Evolutionary conservation across 2,888 invertebrate species (phyloP).

Genomic region (Cheilosia grossa): DNA sequence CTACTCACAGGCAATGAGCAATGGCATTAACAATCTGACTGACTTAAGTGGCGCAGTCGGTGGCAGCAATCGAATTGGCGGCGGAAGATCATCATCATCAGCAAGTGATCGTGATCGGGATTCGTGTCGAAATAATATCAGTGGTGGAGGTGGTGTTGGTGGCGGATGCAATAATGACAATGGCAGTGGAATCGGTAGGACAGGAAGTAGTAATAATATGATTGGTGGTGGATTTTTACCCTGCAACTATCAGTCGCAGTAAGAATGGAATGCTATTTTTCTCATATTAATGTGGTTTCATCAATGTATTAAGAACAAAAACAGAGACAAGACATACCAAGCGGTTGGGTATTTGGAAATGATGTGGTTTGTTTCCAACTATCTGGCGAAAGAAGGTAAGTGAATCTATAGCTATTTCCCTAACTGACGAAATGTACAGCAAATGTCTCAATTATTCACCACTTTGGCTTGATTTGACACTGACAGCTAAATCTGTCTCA

Average conservation of each 20-base stretch:
- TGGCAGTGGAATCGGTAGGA: constrained; percentile 57
- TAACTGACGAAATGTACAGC: too few relatives aligned
- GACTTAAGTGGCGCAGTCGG: constrained; percentile 29
- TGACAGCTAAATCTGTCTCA: too few relatives aligned
- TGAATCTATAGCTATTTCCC: too few relatives aligned
- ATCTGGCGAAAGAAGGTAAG: too few relatives aligned
- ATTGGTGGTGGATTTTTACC: constrained; percentile 76
- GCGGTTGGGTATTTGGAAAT: too few relatives aligned
- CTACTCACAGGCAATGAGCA: constrained; percentile 61
- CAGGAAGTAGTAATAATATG: constrained; percentile 63
- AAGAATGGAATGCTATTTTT: constrained; percentile 68
- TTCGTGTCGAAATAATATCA: constrained; percentile 49
- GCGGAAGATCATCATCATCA: constrained; percentile 51
- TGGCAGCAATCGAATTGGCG: constrained; percentile 22
- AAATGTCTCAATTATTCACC: too few relatives aligned
- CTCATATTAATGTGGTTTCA: not conserved
- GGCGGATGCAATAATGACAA: constrained; percentile 49
- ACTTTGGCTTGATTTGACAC: too few relatives aligned
- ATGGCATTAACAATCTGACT: constrained; percentile 52
- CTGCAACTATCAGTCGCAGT: constrained; percentile 77
- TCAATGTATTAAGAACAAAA: not conserved
- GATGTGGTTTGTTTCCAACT: too few relatives aligned
- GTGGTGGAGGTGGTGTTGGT: constrained; percentile 26
- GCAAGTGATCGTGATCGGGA: constrained; percentile 51
- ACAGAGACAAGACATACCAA: not conserved